Conservation (phyloP, 1,140 invertebrate genomes). For the Heliconius congener region DNA sequence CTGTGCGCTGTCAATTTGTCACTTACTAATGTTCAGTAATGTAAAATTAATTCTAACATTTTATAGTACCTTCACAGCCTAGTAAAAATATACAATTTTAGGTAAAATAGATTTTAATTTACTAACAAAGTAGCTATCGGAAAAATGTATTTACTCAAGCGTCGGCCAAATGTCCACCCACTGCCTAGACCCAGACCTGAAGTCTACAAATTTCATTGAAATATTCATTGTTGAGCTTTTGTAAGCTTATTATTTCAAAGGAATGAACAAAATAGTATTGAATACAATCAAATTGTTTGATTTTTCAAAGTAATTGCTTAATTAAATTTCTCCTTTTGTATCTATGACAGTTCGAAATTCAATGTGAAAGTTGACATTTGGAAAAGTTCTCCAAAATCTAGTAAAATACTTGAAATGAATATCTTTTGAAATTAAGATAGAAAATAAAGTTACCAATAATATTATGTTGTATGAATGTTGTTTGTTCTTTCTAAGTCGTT, state of each 20-base stretch:
- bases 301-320: conserved; percentile 7
- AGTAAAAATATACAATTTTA: not conserved
- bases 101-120: not conserved
- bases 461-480: not conserved
- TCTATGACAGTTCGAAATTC: conserved; percentile 1
- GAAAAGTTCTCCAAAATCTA: not conserved
- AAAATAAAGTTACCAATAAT: not conserved
- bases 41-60: no score
- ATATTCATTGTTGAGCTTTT: not conserved
- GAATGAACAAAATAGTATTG: not conserved
- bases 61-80: not conserved
- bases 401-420: not conserved
- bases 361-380: not conserved
- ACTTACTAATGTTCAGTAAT: no score
- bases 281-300: not conserved
- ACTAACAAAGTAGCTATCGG: not conserved
- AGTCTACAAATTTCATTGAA: not conserved
- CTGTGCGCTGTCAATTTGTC: no score
- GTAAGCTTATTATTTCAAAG: conserved; percentile 5
- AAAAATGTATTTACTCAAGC: not conserved
- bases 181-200: not conserved
- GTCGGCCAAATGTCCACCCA: not conserved
- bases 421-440: not conserved
- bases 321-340: not conserved
- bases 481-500: not conserved